Conservation (phyloP, 2,113 vertebrate species). For the Neofelis nebulosa region DNA sequence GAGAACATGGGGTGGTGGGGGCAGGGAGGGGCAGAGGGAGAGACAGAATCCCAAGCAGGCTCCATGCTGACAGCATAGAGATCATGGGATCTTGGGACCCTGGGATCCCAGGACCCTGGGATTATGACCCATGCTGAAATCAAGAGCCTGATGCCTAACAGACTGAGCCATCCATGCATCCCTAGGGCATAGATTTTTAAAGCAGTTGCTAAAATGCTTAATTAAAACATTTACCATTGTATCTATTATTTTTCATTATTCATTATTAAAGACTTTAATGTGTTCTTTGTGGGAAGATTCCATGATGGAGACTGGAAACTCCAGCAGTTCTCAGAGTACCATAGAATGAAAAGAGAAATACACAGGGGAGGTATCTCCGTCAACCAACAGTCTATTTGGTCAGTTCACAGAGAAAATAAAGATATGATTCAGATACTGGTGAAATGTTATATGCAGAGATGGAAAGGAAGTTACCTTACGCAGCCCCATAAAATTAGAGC, state of each 20-base stretch:
- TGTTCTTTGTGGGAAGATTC: neutral
- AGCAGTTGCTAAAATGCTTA: conserved; percentile 49
- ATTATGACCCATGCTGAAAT: too few species aligned
- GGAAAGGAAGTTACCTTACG: neutral
- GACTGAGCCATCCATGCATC: too few species aligned
- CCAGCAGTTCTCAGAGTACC: neutral
- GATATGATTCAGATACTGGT: neutral
- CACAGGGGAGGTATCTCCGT: neutral
- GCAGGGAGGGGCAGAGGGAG: too few species aligned
- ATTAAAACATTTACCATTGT: conserved; percentile 29
- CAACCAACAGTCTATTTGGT: neutral
- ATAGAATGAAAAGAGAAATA: neutral
- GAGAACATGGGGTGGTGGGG: too few species aligned
- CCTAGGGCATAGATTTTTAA: neutral
- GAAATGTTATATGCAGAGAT: neutral
- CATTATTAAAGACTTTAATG: conserved; percentile 28
- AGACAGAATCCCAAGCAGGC: too few species aligned
- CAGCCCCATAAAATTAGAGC: neutral
- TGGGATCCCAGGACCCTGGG: too few species aligned
- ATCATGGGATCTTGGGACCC: too few species aligned
- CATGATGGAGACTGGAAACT: neutral
- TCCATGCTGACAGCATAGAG: too few species aligned
- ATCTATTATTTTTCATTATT: conserved; percentile 12
- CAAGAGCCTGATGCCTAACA: too few species aligned
- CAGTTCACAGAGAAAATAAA: neutral